These are phyloP conservation scores for Hyles euphorbiae DNA, from an alignment of 1,140 invertebrate genomes.

Conservation along the genomic window DNA sequence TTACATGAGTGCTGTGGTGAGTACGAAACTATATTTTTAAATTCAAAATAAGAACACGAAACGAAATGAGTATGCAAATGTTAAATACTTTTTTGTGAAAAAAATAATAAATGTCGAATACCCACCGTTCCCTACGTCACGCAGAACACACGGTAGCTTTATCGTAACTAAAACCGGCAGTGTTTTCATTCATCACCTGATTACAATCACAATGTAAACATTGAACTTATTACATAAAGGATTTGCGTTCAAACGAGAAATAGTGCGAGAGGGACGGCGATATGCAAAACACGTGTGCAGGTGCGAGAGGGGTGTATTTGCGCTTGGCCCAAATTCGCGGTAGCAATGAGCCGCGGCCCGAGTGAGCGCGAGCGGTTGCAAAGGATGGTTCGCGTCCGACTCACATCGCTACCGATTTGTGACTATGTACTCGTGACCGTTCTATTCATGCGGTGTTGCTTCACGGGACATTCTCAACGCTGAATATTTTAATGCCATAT, in stretches of 20 bases:
- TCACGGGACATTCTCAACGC: slow-evolving; percentile 26
- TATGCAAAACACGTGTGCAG: slow-evolving; percentile 17
- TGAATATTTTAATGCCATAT: not conserved
- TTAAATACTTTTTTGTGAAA: too few relatives aligned
- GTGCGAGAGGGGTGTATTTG: slow-evolving; percentile 39
- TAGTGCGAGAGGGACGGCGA: slow-evolving; percentile 27
- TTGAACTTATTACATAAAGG: slow-evolving; percentile 62
- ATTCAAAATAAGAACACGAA: too few relatives aligned
- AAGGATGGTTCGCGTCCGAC: slow-evolving; percentile 51
- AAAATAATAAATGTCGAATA: too few relatives aligned
- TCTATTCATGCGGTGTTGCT: slow-evolving; percentile 42
- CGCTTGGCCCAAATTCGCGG: slow-evolving; percentile 58
- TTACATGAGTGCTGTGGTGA: too few relatives aligned
- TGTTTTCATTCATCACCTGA: slow-evolving; percentile 39
- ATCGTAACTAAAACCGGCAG: slow-evolving; percentile 19
- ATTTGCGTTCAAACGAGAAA: slow-evolving; percentile 21
- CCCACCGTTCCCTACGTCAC: not conserved
- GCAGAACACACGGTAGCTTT: slow-evolving; percentile 12
- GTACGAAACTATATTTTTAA: too few relatives aligned
- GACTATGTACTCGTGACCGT: slow-evolving; percentile 52
- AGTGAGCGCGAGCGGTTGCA: slow-evolving; percentile 48
- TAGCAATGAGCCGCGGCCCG: slow-evolving; percentile 42
- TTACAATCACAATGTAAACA: slow-evolving; percentile 54
- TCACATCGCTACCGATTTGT: slow-evolving; percentile 71
- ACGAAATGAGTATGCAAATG: too few relatives aligned